A percentile compares a stretch with the other conserved stretches of the same genome.
Conservation (phyloP, 2,113 vertebrate genomes). For the Helogale parvula region DNA sequence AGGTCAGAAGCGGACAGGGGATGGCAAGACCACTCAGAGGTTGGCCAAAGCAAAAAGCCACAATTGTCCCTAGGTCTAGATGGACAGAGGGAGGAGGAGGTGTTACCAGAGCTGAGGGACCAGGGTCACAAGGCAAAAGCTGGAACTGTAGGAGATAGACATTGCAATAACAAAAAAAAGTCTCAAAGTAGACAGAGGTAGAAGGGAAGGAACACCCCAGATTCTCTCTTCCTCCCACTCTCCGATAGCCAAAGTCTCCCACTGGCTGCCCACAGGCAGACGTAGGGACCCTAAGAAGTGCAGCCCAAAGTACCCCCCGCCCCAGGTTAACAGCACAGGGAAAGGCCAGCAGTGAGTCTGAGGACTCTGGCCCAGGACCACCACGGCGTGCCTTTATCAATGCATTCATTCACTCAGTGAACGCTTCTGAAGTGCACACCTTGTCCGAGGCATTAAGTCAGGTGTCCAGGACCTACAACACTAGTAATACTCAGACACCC, state of each 20-base stretch:
- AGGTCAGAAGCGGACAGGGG: background rate
- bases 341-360: background rate
- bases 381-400: background rate
- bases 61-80: background rate
- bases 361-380: background rate
- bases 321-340: background rate
- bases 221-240: background rate
- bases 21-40: background rate
- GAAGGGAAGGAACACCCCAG: background rate
- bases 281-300: background rate
- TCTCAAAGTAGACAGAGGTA: background rate
- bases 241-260: background rate
- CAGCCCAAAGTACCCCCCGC: too few species aligned
- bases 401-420: background rate
- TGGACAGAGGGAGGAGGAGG: background rate
- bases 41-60: background rate
- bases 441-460: background rate
- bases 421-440: background rate
- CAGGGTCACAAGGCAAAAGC: background rate
- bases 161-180: too few species aligned
- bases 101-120: background rate
- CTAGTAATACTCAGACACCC: background rate
- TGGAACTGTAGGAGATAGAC: background rate
- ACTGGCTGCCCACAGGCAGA: background rate
- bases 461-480: background rate